Conservation (phyloP, 2,797 vertebrate genomes). For the Microhierax caerulescens region DNA sequence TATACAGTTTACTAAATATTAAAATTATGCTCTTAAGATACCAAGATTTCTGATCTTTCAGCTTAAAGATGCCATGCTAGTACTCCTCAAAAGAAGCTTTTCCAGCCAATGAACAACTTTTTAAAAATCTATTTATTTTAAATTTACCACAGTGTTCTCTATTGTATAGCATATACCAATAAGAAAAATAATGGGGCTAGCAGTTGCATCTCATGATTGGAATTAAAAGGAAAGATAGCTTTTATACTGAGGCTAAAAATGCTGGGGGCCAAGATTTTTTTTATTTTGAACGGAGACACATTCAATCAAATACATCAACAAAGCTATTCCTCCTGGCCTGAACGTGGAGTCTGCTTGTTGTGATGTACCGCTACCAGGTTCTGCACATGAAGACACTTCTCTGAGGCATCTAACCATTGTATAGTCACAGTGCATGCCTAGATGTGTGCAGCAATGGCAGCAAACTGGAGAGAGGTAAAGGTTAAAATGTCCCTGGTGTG, state of each 20-base stretch:
- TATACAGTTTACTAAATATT: not conserved
- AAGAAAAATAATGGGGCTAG: not conserved
- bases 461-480: not conserved
- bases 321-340: not conserved
- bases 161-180: not conserved
- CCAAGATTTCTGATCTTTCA: not conserved
- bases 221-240: not conserved
- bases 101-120: not conserved
- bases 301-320: rapidly evolving
- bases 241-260: not conserved
- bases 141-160: not conserved
- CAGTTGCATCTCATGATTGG: not conserved
- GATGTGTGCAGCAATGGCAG: not conserved
- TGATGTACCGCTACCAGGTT: not conserved
- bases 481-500: not conserved
- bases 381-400: not conserved
- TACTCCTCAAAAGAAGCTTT: not conserved
- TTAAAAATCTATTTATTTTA: not conserved
- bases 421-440: not conserved
- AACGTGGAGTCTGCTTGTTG: rapidly evolving
- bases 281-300: not conserved
- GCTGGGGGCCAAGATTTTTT: not conserved
- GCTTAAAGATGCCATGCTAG: not conserved
- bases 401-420: not conserved
- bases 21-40: not conserved